Evolutionary conservation across 2,888 invertebrate genomes (phyloP).

Genomic region (Anorthoa munda): DNA sequence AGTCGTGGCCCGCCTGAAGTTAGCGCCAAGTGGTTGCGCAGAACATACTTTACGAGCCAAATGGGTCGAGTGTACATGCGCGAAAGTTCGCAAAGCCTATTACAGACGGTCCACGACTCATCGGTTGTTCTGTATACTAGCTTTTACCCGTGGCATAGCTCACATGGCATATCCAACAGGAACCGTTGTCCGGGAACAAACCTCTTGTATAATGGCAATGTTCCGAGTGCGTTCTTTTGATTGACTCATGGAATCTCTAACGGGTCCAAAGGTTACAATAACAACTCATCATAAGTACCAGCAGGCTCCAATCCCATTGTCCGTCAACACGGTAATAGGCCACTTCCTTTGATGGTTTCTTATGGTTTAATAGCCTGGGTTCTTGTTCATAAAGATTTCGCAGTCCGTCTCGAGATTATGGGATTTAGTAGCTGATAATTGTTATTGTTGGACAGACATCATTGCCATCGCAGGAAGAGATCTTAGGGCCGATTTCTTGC

Average conservation of each 20-base stretch:
- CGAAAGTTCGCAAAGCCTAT: no score
- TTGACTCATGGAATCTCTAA: constrained; percentile 13
- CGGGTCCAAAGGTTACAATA: constrained; percentile 45
- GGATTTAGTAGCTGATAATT: not conserved
- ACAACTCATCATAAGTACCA: constrained; percentile 14
- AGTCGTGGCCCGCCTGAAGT: no score
- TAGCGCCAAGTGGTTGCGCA: no score
- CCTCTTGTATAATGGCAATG: not conserved
- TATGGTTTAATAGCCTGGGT: constrained; percentile 1
- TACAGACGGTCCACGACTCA: no score
- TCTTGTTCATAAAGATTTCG: not conserved
- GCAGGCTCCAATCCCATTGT: constrained; percentile 22
- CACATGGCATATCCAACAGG: no score
- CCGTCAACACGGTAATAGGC: constrained; percentile 41
- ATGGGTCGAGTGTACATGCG: no score
- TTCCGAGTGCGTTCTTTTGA: not conserved
- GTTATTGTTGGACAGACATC: not conserved
- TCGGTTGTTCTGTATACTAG: no score
- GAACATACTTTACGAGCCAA: no score
- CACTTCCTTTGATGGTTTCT: constrained; percentile 35
- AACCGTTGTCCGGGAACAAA: no score
- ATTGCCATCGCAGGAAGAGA: not conserved
- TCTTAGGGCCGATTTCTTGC: no score
- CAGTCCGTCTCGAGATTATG: not conserved
- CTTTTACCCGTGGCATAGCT: no score